Evolutionary conservation across 2,113 vertebrate species (phyloP), one percentile per base, ranked within the genome.

Genomic region (Ariopsis seemanni): DNA sequence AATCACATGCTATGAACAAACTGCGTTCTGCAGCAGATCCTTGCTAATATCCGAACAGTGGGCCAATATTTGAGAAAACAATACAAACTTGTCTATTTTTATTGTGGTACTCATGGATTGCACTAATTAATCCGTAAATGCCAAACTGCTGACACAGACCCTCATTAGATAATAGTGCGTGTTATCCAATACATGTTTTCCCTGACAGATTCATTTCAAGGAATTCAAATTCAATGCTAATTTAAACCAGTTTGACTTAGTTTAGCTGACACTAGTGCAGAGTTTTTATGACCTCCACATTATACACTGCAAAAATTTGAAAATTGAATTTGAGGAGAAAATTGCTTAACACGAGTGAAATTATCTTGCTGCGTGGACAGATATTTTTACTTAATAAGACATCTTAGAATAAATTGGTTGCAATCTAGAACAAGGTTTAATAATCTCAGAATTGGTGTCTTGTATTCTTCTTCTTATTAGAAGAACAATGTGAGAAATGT

Each of bases 61-160:
- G 62, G 78, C 75, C 82, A 85, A 65, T 34, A 34, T 52, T 69
- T 42, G 50, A 60, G 52, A 7, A 83, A 14, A 78, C 71, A 34
- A 27, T 22, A 42, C 17, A 2, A 27, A 17, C 74, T 25, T 69
- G 14, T 58, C 65, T 53, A n/a, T 57, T 11, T 22, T 77, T 15
- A 48, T 12, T 60, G 62, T 34, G 18, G 7, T 27, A 14, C 27
- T 25, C 53, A 18, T 50, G 34, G 17, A 42, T 27, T 14, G 74
- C 50, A n/a, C 34, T 63, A 53, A 34, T 34, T 48, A 34, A 18
- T 77, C 50, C 14, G 18, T 20, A 27, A 5, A 52, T 71, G 74
- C 62, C 42, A 58, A 75, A 1, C 48, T 50, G 62, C n/a, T 52
- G 60, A 60, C 50, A 83, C 15, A 83, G 77, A 63, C 55, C 82